Percentiles rank a stretch among this genome's conserved stretches.
phyloP scores from a whole-genome alignment of 2,888 invertebrate species.

The Brenthis ino region DNA sequence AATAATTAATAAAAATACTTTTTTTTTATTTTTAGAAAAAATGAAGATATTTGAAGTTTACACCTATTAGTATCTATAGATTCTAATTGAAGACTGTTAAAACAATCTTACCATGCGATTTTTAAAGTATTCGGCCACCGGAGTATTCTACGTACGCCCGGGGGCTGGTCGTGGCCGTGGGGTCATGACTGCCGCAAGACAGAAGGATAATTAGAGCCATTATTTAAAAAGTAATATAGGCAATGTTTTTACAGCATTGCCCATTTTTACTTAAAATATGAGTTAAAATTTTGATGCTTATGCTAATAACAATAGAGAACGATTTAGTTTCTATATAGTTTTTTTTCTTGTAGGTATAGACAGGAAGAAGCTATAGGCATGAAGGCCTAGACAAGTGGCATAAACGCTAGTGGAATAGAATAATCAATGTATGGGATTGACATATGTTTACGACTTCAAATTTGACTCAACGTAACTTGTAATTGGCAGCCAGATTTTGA shows the following conservation, averaged over 20 bases:
- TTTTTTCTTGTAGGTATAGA: no score
- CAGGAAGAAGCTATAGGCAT: no score
- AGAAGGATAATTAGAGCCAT: slow-evolving; percentile 52
- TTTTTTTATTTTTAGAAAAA: no score
- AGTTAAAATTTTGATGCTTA: not conserved
- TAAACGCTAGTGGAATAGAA: no score
- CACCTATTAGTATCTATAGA: not conserved
- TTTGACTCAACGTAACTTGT: no score
- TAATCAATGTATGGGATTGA: no score
- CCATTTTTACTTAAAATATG: slow-evolving; percentile 1
- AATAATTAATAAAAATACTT: no score
- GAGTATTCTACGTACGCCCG: slow-evolving; percentile 33
- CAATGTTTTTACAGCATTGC: slow-evolving; percentile 11
- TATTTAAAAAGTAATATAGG: slow-evolving; percentile 23
- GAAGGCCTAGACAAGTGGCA: no score
- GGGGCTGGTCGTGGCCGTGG: slow-evolving; percentile 48
- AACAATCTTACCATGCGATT: slow-evolving; percentile 10
- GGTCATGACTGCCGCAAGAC: slow-evolving; percentile 63
- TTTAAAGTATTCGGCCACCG: slow-evolving; percentile 29
- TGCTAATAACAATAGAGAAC: not conserved
- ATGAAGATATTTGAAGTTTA: no score
- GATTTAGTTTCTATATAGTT: no score
- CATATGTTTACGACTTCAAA: no score
- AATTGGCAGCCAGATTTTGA: no score
- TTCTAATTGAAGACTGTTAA: slow-evolving; percentile 15